A percentile compares a stretch with the other conserved stretches of the same genome.
These are phyloP conservation scores for Callospermophilus lateralis DNA, from an alignment of 2,113 vertebrate species.

Conservation along the genomic window DNA sequence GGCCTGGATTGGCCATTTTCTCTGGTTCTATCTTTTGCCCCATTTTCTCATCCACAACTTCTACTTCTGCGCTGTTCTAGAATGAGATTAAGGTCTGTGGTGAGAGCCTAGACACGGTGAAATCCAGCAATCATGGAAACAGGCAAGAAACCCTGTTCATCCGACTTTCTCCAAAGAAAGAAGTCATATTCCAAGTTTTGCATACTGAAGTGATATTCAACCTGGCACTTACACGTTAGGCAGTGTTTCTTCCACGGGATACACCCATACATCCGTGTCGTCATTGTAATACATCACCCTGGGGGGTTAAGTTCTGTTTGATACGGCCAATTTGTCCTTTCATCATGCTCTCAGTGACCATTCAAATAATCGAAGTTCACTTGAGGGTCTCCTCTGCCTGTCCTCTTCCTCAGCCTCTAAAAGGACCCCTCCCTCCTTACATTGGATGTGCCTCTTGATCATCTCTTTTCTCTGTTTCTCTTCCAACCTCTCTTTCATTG, in stretches of 20 bases:
- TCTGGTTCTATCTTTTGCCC: constrained; percentile 94
- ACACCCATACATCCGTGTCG: constrained; percentile 94
- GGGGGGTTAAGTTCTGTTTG: constrained; percentile 89
- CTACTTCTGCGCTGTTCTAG: constrained; percentile 95
- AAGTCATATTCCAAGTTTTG: constrained; percentile 98
- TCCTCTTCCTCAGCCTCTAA: too few species aligned
- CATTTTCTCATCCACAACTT: constrained; percentile 93
- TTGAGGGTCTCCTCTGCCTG: constrained; percentile 66
- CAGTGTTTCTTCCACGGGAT: constrained; percentile 95
- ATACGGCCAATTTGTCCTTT: constrained; percentile 87
- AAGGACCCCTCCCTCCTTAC: too few species aligned
- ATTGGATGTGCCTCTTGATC: too few species aligned
- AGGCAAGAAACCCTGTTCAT: constrained; percentile 95
- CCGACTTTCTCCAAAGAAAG: constrained; percentile 98
- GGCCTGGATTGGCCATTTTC: constrained; percentile 95
- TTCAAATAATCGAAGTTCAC: constrained; percentile 93
- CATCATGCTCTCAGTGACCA: constrained; percentile 89
- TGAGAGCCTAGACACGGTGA: constrained; percentile 96
- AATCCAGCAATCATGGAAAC: constrained; percentile 96
- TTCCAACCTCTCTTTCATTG: constrained; percentile 92
- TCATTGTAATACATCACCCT: constrained; percentile 97
- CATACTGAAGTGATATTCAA: constrained; percentile 98
- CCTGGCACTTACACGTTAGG: constrained; percentile 98
- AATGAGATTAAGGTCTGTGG: constrained; percentile 94
- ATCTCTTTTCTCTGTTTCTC: too few species aligned